These are phyloP conservation scores for Alectoris magna DNA, from an alignment of 2,797 vertebrate species.

Conservation along the genomic window DNA sequence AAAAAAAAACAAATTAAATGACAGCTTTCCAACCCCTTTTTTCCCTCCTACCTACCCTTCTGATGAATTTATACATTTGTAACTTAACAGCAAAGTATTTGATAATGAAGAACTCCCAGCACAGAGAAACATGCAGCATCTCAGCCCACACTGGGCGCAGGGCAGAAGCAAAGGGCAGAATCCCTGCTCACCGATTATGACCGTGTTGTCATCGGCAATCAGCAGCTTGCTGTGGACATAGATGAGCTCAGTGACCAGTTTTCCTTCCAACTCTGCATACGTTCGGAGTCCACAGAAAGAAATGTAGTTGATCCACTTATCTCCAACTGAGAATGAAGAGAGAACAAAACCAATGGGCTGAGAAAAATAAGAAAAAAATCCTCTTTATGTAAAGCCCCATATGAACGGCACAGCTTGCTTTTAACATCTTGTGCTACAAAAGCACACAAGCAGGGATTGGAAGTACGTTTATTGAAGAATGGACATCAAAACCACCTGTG, in stretches of 20 bases:
- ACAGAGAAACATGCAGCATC: background rate
- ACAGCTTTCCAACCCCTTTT: slow-evolving; percentile 6
- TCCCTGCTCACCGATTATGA: slow-evolving; percentile 91
- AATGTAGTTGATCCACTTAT: slow-evolving; percentile 96
- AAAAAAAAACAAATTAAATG: slow-evolving; percentile 38
- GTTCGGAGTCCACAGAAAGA: slow-evolving; percentile 94
- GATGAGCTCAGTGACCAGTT: slow-evolving; percentile 92
- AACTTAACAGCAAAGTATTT: background rate
- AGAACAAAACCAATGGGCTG: background rate
- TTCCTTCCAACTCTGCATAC: slow-evolving; percentile 90
- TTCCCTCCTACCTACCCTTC: background rate
- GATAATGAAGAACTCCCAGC: background rate
- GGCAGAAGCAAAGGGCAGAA: background rate
- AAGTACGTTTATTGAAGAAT: background rate
- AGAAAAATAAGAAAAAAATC: background rate
- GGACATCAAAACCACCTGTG: background rate
- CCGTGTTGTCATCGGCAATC: slow-evolving; percentile 93
- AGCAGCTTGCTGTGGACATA: slow-evolving; percentile 98
- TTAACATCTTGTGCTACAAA: background rate
- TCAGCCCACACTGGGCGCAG: background rate
- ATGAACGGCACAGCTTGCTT: background rate
- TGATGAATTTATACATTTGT: background rate
- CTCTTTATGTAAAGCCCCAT: background rate
- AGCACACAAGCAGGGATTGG: background rate
- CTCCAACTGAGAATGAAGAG: slow-evolving; percentile 85